Evolutionary conservation across 1,140 invertebrate species (phyloP), one percentile per base, ranked within the genome.

Genomic region (Cherax destructor): DNA sequence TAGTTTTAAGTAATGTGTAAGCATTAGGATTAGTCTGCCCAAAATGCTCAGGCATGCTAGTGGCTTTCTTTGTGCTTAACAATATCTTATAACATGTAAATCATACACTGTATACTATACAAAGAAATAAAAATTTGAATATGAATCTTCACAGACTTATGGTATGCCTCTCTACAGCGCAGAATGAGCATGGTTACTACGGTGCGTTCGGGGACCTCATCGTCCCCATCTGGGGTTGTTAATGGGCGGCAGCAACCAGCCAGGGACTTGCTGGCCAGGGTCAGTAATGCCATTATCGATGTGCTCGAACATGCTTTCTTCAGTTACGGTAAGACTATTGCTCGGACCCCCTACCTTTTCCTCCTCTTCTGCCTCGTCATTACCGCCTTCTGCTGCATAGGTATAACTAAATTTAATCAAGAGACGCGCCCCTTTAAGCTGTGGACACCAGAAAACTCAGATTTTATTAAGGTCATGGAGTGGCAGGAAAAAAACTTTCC

Each of bases 401-500:
- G 81, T 11, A 49, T 83, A 24, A 83, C 49, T 30, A 83, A 69
- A 18, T 83, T 83, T 24, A 47, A 30, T 30, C 13, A 16, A 7
- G 81, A 83, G 81, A 83, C 59, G 13, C 81, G 81, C 0, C 30
- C 81, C 56, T 61, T 49, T 16, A 83, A 83, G 21, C 61, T 83
- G 6, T 83, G 81, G 81, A 83, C 49, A 10, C 81, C 81, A 11
- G 94, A 95, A 50, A 94, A 97, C 88, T 97, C 96, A 0, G 96
- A 96, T 88, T 97, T 97, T 94, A 95, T 95, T 69, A 93, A 93
- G 90, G 96, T 97, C 90, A 96, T 96, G 5, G 95, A 97, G 91
- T 97, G 97, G 96, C 95, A 97, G 69, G 96, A 96, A 93, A 94
- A 95, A n/a, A 96, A 95, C 90, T 97, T 97, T 94, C 95, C 96